phyloP scores from a whole-genome alignment of 2,797 vertebrate genomes.

The Phoebastria nigripes region DNA sequence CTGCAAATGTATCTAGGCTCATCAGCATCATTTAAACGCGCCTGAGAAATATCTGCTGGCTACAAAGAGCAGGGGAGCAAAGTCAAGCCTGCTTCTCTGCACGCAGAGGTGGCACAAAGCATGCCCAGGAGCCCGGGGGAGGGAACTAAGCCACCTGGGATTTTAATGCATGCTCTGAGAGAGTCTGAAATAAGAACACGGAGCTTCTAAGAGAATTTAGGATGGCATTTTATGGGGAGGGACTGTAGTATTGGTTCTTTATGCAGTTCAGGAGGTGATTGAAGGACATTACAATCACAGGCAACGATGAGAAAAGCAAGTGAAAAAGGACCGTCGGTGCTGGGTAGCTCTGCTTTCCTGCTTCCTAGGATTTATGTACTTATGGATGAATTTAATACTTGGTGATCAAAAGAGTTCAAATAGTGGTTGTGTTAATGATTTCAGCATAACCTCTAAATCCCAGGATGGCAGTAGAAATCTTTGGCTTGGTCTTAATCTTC shows the following conservation, averaged over 20 bases:
- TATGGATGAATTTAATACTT: conserved; percentile 52
- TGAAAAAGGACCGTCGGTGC: background rate
- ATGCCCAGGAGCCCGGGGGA: background rate
- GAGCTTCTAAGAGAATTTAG: background rate
- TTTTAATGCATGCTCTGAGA: background rate
- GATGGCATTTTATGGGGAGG: background rate
- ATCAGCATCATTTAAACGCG: accelerated
- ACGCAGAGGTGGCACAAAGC: background rate
- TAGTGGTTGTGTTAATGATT: conserved; percentile 63
- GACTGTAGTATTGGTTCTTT: background rate
- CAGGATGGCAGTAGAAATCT: conserved; percentile 57
- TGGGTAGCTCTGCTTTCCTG: background rate
- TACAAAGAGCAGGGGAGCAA: background rate
- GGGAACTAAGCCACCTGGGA: background rate
- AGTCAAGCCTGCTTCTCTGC: background rate
- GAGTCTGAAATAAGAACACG: background rate
- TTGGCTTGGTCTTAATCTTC: conserved; percentile 56
- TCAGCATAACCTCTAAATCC: conserved; percentile 61
- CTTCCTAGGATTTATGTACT: conserved; percentile 60
- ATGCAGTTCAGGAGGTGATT: background rate
- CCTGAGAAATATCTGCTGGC: background rate
- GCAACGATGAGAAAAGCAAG: conserved; percentile 12
- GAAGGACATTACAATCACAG: background rate
- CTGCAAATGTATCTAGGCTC: background rate
- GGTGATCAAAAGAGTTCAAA: conserved; percentile 62